Evolutionary conservation across 2,888 invertebrate species (phyloP).

Genomic region (Brachyptera risi): DNA sequence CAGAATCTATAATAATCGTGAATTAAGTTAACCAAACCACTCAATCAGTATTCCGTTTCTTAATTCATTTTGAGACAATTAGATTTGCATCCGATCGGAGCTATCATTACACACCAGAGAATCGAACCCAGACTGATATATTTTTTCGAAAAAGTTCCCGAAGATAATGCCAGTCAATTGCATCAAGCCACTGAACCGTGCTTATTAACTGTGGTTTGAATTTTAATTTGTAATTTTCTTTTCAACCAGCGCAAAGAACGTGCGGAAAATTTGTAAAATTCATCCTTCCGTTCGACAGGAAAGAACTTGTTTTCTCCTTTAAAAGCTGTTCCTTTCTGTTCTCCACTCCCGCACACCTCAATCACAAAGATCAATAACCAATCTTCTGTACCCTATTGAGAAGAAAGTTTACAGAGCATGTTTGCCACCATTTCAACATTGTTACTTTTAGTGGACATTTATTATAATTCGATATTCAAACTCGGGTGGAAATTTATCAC

Average conservation of each 20-base stretch:
- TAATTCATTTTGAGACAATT: too few species aligned
- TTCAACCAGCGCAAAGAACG: conserved; percentile 11
- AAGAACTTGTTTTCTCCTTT: too few species aligned
- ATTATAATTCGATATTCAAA: neutral
- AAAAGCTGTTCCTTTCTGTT: too few species aligned
- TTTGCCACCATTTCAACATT: neutral
- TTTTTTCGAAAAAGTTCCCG: neutral
- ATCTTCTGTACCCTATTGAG: neutral
- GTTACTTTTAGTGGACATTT: neutral
- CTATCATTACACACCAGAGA: neutral
- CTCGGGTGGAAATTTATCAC: neutral
- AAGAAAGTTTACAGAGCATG: neutral
- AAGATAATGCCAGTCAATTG: conserved; percentile 11
- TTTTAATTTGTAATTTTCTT: conserved; percentile 17
- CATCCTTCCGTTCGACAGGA: neutral
- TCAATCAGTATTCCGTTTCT: too few species aligned
- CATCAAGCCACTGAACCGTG: conserved; percentile 16
- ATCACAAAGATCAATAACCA: conserved; percentile 7
- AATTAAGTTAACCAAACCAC: too few species aligned
- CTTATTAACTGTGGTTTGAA: conserved; percentile 21
- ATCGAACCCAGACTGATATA: neutral
- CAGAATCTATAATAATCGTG: too few species aligned
- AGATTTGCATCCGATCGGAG: neutral
- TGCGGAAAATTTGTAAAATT: conserved; percentile 10
- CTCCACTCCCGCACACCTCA: neutral